Percentiles rank a stretch among this genome's conserved stretches.
These are phyloP conservation scores for Pentamera pediparva DNA, from an alignment of 53 echinoderm and acorn worm genomes.

Conservation along the genomic window DNA sequence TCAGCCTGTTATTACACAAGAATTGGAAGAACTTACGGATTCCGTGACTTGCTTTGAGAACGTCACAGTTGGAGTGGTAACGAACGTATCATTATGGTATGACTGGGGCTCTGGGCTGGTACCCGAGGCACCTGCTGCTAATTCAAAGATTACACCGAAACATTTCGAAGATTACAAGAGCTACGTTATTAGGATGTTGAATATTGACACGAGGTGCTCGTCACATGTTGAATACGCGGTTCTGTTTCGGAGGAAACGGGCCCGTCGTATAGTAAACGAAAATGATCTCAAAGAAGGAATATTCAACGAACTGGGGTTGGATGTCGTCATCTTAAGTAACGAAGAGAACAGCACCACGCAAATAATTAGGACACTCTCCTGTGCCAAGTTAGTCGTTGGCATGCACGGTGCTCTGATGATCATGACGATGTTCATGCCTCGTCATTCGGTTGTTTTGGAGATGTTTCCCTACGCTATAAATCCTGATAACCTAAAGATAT, in stretches of 20 bases:
- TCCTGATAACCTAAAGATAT: neutral
- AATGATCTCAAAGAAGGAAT: neutral
- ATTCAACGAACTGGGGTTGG: neutral
- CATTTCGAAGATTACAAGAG: neutral
- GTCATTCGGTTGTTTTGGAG: neutral
- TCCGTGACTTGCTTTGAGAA: neutral
- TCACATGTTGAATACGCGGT: neutral
- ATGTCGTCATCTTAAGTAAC: neutral
- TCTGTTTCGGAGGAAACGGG: neutral
- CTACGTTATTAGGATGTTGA: neutral
- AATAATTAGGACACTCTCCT: slow-evolving; percentile 4
- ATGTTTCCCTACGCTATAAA: slow-evolving; percentile 21
- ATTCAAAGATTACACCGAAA: neutral
- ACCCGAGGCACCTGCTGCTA: neutral
- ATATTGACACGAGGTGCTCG: neutral
- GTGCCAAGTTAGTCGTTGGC: neutral
- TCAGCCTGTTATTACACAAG: neutral
- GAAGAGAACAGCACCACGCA: neutral
- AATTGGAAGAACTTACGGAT: neutral
- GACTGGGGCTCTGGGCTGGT: neutral
- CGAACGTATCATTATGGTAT: neutral
- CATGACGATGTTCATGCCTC: neutral
- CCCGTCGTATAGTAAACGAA: neutral
- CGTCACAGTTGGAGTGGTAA: neutral
- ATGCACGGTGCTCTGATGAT: slow-evolving; percentile 10